A percentile compares a stretch with the other conserved stretches of the same genome.
phyloP scores from a whole-genome alignment of 2,113 vertebrate genomes.

The Cavia aperea region DNA sequence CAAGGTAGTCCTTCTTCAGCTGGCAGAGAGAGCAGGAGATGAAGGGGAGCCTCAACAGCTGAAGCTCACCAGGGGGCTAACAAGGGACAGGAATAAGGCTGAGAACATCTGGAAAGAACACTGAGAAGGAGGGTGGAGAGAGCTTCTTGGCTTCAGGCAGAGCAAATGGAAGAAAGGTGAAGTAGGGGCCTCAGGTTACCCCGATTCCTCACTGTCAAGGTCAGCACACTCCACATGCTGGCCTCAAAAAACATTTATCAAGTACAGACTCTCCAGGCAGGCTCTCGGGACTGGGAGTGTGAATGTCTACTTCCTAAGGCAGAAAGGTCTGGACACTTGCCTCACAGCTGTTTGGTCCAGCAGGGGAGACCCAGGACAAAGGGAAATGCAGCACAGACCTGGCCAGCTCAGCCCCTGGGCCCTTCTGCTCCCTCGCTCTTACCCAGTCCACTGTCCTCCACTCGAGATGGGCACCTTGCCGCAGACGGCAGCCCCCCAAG shows the following conservation, averaged over 20 bases:
- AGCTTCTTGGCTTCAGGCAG: neutral
- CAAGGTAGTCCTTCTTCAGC: constrained; percentile 94
- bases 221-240: neutral
- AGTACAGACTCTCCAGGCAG: neutral
- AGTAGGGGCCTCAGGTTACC: accelerated
- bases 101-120: neutral
- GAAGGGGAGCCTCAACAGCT: neutral
- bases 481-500: neutral
- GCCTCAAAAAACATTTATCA: neutral
- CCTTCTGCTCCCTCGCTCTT: accelerated
- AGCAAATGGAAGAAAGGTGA: accelerated
- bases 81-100: accelerated
- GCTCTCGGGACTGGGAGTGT: accelerated
- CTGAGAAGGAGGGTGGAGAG: accelerated
- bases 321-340: neutral
- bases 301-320: neutral
- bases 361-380: neutral
- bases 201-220: accelerated
- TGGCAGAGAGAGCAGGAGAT: constrained; percentile 47
- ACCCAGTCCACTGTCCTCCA: neutral
- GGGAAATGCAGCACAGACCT: neutral
- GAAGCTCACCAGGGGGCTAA: accelerated
- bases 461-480: neutral
- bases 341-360: neutral
- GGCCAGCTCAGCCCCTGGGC: accelerated